Evolutionary conservation across 1,140 invertebrate species (phyloP).

Genomic region (Drosophila teissieri): DNA sequence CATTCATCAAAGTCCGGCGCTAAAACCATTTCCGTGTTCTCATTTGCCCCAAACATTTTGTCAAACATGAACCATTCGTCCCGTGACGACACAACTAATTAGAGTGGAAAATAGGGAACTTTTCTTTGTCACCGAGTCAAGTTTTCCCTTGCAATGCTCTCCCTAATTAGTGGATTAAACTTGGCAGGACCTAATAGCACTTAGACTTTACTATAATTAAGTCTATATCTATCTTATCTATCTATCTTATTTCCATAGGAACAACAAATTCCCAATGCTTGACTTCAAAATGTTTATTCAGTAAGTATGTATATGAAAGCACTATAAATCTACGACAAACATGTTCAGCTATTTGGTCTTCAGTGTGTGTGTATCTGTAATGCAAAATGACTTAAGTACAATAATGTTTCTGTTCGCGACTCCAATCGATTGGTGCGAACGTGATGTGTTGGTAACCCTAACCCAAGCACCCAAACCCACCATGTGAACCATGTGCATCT

Average conservation of each 20-base stretch:
- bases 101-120: conserved; percentile 27
- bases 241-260: no score
- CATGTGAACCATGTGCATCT: not conserved
- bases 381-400: conserved; percentile 52
- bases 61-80: conserved; percentile 20
- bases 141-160: conserved; percentile 34
- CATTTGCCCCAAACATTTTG: conserved; percentile 15
- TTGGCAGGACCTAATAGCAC: conserved; percentile 1
- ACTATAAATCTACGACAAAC: conserved; percentile 46
- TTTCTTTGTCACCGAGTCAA: conserved; percentile 3
- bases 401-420: conserved; percentile 18
- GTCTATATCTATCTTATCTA: no score
- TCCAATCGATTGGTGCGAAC: conserved; percentile 20
- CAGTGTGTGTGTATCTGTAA: conserved; percentile 7
- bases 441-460: conserved; percentile 48
- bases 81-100: conserved; percentile 53
- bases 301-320: conserved; percentile 19
- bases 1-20: conserved; percentile 51
- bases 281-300: conserved; percentile 36
- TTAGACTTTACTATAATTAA: not conserved
- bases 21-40: conserved; percentile 56
- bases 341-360: conserved; percentile 46
- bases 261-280: not conserved
- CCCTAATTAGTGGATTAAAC: conserved; percentile 46
- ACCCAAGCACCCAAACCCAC: conserved; percentile 54